Conservation (phyloP, 2,888 invertebrate genomes). For the Cryptus armator region DNA sequence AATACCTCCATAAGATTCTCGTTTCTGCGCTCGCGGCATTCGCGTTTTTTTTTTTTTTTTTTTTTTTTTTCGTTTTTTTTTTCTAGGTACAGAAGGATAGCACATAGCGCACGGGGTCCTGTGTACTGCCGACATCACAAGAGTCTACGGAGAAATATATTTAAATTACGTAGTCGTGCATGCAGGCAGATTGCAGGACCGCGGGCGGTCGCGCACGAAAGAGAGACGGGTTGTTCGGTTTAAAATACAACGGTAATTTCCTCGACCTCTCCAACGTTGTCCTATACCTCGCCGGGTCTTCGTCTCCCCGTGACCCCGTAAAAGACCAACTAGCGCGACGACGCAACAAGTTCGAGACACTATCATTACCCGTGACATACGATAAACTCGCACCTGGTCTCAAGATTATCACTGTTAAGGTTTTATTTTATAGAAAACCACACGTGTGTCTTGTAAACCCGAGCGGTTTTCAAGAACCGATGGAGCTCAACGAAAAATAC, state of each 20-base stretch:
- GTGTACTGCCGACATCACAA: background rate
- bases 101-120: background rate
- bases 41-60: background rate
- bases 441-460: no score
- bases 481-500: no score
- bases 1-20: no score
- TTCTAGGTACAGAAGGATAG: background rate
- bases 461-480: no score
- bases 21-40: no score
- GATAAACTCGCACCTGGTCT: background rate
- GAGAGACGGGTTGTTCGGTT: background rate
- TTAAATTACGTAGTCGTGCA: background rate
- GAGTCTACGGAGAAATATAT: background rate
- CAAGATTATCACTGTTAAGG: background rate
- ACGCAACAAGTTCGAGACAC: background rate
- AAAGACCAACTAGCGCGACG: background rate
- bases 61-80: background rate
- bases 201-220: background rate
- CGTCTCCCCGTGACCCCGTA: background rate
- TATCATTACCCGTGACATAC: background rate
- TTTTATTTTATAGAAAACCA: no score
- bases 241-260: background rate
- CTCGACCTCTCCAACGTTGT: no score
- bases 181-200: background rate
- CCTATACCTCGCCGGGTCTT: background rate